These are phyloP conservation scores for Callipepla squamata DNA, from an alignment of 2,113 vertebrate genomes.

Conservation along the genomic window DNA sequence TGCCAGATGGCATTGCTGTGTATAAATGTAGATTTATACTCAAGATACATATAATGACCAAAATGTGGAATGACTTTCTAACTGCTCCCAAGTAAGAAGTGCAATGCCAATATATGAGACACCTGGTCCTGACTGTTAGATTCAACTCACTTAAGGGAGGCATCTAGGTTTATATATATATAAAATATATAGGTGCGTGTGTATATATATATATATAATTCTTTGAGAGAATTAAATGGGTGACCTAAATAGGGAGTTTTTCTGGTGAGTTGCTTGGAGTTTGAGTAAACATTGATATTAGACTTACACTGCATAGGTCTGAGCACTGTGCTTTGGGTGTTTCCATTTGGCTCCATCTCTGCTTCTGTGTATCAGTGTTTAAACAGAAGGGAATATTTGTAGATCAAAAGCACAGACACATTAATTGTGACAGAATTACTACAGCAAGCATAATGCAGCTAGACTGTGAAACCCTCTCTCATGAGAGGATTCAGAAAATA, in stretches of 20 bases:
- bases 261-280: neutral
- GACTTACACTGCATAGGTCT: accelerated
- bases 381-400: neutral
- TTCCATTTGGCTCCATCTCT: neutral
- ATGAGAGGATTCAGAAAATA: neutral
- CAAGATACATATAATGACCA: neutral
- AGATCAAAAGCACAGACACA: neutral
- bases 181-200: too few species aligned
- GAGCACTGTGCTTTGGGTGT: neutral
- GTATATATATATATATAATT: too few species aligned
- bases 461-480: neutral
- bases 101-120: neutral
- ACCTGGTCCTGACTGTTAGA: neutral
- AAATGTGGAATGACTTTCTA: neutral
- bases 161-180: neutral
- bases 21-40: too few species aligned
- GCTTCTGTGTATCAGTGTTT: neutral
- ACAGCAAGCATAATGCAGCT: neutral
- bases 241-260: neutral
- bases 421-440: neutral
- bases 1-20: neutral
- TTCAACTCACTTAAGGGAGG: neutral
- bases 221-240: neutral
- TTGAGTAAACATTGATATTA: neutral
- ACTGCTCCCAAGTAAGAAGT: neutral